Conservation (phyloP, 2,888 invertebrate species). For the Lepidonotus clava region DNA sequence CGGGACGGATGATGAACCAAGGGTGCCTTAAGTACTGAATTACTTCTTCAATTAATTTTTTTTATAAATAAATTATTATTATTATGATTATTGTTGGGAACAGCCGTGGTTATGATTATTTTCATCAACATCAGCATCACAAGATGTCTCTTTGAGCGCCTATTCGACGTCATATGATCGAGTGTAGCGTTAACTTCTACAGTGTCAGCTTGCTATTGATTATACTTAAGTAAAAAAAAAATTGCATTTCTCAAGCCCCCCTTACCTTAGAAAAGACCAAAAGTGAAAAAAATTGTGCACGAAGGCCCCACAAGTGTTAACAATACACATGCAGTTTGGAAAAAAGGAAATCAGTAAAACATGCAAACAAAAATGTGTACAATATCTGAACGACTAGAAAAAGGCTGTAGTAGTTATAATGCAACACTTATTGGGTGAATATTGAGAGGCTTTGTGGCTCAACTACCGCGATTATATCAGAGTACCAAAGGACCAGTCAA, state of each 20-base stretch:
- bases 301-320: slow-evolving; percentile 11
- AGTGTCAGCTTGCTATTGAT: slow-evolving; percentile 18
- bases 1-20: neutral
- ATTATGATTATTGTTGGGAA: neutral
- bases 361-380: slow-evolving; percentile 48
- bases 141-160: neutral
- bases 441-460: neutral
- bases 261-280: neutral
- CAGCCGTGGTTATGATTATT: neutral
- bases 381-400: slow-evolving; percentile 31
- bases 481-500: slow-evolving; percentile 14
- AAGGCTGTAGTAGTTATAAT: slow-evolving; percentile 7
- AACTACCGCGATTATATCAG: neutral
- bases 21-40: slow-evolving; percentile 24
- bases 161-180: slow-evolving; percentile 4
- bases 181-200: slow-evolving; percentile 27
- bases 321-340: slow-evolving; percentile 44
- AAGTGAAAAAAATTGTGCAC: too few relatives aligned
- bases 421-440: slow-evolving; percentile 44
- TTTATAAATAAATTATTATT: neutral
- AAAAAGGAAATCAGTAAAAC: slow-evolving; percentile 43
- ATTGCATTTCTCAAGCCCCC: neutral
- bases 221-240: neutral
- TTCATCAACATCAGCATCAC: too few relatives aligned
- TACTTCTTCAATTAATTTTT: neutral